phyloP scores from a whole-genome alignment of 2,888 invertebrate genomes.

The Acleris holmiana region DNA sequence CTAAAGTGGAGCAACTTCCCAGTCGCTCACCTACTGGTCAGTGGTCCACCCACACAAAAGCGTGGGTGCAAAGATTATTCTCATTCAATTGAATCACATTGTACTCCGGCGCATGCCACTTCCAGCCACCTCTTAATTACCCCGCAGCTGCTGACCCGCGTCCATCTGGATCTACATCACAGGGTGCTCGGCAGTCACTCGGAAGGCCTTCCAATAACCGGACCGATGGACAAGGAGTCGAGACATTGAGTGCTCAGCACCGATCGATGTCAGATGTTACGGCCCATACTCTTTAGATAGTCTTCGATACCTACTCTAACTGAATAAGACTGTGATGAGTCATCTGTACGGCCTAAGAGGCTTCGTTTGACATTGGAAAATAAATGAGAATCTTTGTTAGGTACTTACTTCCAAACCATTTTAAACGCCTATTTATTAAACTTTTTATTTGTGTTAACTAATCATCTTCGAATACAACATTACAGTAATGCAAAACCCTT shows the following conservation, averaged over 20 bases:
- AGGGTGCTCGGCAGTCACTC: conserved; percentile 57
- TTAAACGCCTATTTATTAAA: neutral
- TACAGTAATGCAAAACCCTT: neutral
- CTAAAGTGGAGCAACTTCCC: conserved; percentile 65
- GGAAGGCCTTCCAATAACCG: neutral
- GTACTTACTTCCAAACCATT: too few relatives aligned
- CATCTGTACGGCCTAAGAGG: too few relatives aligned
- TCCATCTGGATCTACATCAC: conserved; percentile 79
- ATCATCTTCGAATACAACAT: neutral
- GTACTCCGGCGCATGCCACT: conserved; percentile 83
- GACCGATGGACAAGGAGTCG: too few relatives aligned
- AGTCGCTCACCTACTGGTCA: conserved; percentile 63
- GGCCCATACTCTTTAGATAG: too few relatives aligned
- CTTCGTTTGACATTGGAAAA: too few relatives aligned
- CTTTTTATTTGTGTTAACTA: neutral
- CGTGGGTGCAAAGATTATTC: conserved; percentile 85
- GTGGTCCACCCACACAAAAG: conserved; percentile 81
- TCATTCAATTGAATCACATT: conserved; percentile 84
- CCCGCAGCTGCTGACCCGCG: conserved; percentile 81
- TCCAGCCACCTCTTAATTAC: conserved; percentile 83
- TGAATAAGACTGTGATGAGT: too few relatives aligned
- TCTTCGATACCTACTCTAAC: too few relatives aligned
- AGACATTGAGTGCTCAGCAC: too few relatives aligned
- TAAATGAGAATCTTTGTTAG: too few relatives aligned
- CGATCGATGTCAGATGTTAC: too few relatives aligned